Evolutionary conservation across 2,797 vertebrate species (phyloP).

Genomic region (Pterois miles): DNA sequence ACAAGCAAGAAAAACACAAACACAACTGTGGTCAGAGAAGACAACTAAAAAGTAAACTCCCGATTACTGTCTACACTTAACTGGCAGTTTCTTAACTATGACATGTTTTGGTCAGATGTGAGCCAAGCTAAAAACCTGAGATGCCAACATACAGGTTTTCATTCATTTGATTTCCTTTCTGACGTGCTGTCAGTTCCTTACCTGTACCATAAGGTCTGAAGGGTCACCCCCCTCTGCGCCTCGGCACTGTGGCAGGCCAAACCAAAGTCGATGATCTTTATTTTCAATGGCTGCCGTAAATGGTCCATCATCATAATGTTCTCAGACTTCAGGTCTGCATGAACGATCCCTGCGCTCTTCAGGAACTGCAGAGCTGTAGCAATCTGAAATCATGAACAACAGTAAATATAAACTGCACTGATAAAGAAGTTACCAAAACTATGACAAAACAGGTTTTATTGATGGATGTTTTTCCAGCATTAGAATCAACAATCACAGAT

Average conservation of each 20-base stretch:
- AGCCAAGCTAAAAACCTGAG: neutral
- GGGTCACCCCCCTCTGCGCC: rapidly evolving
- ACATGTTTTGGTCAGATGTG: neutral
- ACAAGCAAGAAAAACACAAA: too few species aligned
- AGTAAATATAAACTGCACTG: too few species aligned
- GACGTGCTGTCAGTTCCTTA: neutral
- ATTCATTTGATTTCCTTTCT: neutral
- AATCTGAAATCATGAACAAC: neutral
- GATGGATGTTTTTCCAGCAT: too few species aligned
- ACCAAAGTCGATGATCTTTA: neutral
- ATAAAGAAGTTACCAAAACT: neutral
- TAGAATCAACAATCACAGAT: too few species aligned
- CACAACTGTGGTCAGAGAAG: too few species aligned
- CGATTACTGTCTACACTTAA: too few species aligned
- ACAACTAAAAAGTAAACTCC: too few species aligned
- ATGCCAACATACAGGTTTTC: neutral
- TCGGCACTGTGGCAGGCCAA: neutral
- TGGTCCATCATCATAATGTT: slow-evolving; percentile 2
- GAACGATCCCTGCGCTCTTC: neutral
- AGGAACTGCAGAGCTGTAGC: neutral
- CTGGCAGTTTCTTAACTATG: neutral
- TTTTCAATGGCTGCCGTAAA: neutral
- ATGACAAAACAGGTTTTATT: neutral
- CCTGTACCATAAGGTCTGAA: neutral
- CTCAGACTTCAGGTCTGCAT: neutral